phyloP scores from a whole-genome alignment of 1,140 invertebrate species.

The Hyphantria cunea region DNA sequence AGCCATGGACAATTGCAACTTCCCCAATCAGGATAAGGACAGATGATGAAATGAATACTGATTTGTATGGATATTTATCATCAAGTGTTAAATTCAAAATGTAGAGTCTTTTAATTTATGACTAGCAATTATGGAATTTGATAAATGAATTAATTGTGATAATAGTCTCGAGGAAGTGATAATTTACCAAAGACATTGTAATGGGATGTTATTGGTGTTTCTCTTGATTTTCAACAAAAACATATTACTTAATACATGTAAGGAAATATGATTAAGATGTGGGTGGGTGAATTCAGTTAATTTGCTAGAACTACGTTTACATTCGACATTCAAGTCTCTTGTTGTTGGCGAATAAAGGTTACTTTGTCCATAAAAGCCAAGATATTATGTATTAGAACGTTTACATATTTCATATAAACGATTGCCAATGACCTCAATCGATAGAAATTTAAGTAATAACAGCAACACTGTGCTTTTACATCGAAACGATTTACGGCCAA shows the following conservation, averaged over 20 bases:
- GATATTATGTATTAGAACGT: conserved; percentile 2
- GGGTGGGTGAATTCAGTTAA: conserved; percentile 20
- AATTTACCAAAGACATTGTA: no score
- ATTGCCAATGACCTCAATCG: conserved; percentile 30
- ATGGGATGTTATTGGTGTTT: no score
- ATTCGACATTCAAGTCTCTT: conserved; percentile 6
- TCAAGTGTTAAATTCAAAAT: not conserved
- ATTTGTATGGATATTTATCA: no score
- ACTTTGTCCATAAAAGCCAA: conserved; percentile 4
- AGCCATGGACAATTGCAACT: no score
- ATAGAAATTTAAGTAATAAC: conserved; percentile 34
- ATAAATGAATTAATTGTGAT: no score
- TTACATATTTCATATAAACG: conserved; percentile 14
- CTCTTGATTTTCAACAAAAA: no score
- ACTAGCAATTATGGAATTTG: no score
- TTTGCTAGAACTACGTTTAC: conserved; percentile 12
- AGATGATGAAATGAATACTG: no score
- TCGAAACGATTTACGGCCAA: conserved; percentile 52
- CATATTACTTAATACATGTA: no score
- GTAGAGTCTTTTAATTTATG: no score
- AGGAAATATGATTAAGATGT: conserved; percentile 3
- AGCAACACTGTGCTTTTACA: conserved; percentile 34
- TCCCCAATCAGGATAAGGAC: no score
- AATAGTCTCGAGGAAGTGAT: no score
- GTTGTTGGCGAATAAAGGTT: not conserved